Base-by-base conservation (phyloP, 1,140 invertebrate species). In the Scylla paramamosain region DNA sequence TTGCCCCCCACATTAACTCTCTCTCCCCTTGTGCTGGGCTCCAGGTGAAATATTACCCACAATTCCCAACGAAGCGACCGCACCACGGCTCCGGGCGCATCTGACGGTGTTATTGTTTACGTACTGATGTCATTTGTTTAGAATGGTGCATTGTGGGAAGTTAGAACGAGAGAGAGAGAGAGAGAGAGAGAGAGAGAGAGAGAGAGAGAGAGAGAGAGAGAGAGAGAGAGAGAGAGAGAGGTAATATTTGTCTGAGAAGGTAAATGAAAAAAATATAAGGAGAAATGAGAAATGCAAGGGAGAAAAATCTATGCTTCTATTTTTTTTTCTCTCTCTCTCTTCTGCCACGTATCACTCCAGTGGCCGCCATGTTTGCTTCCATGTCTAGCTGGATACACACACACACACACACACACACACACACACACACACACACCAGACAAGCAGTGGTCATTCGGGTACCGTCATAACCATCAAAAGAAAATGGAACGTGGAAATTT, bases 141-240 rank as follows among this genome's bases (percentile, higher is more conserved):
- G 20, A n/a, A n/a, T 20, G 67, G 67, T n/a, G 67, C n/a, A 77
- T 77, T 77, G 67, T 77, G 84, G 84, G 84, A 87, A 39, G 84
- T 46, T 87, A 0, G 39, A 16, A 87, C 25, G 14, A n/a, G 84
- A 39, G 31, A 39, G 84, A 46, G 84, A 46, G 84, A 87, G 84
- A 87, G 84, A 87, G 84, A 87, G 84, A 87, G 84, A 87, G 84
- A 87, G 84, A 87, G 84, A 87, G 84, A 87, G 84, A 87, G 84
- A 87, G 84, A 87, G 84, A 87, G 84, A 87, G 84, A 86, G 84
- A 86, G 84, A 86, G 84, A 86, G 84, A 86, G 84, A 86, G 84
- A 86, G 84, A 86, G 84, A 86, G 84, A 86, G 84, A 87, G 84
- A 87, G 84, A 87, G 84, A 87, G 84, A 87, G 84, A 87, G 84